Evolutionary conservation across 2,797 vertebrate genomes (phyloP).

Genomic region (Myripristis jacobus): DNA sequence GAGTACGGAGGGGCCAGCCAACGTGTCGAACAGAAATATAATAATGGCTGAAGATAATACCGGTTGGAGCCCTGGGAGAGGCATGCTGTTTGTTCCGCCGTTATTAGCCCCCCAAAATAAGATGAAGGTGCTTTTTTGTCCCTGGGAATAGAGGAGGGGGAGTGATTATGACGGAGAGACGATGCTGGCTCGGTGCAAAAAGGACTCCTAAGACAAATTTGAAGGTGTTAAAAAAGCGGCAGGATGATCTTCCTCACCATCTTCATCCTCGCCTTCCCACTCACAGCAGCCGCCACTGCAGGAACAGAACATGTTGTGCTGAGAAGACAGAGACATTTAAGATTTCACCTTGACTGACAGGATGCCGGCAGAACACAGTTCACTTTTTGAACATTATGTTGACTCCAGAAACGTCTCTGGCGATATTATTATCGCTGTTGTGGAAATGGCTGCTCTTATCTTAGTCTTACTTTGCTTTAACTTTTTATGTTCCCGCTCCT

Average conservation of each 20-base stretch:
- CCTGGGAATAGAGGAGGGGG: conserved; percentile 19
- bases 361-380: conserved; percentile 32
- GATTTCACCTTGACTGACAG: conserved; percentile 54
- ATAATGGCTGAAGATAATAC: conserved; percentile 69
- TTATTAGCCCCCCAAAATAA: conserved; percentile 64
- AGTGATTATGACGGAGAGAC: conserved; percentile 52
- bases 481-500: not conserved
- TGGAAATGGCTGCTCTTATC: conserved; percentile 15
- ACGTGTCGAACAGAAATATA: conserved; percentile 59
- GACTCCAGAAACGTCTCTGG: conserved; percentile 23
- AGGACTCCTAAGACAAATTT: conserved; percentile 58
- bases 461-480: not conserved
- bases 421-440: conserved; percentile 14
- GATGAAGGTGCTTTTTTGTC: conserved; percentile 23
- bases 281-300: conserved; percentile 65
- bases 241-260: conserved; percentile 61
- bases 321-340: conserved; percentile 62
- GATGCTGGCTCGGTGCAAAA: conserved; percentile 34
- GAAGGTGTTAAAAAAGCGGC: conserved; percentile 70
- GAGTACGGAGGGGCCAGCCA: conserved; percentile 20
- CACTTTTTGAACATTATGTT: conserved; percentile 36
- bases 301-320: conserved; percentile 68
- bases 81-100: conserved; percentile 56
- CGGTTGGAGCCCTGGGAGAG: conserved; percentile 49
- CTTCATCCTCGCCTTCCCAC: conserved; percentile 70